Evolutionary conservation across 2,888 invertebrate species (phyloP).

Genomic region (Dynastes grantii): DNA sequence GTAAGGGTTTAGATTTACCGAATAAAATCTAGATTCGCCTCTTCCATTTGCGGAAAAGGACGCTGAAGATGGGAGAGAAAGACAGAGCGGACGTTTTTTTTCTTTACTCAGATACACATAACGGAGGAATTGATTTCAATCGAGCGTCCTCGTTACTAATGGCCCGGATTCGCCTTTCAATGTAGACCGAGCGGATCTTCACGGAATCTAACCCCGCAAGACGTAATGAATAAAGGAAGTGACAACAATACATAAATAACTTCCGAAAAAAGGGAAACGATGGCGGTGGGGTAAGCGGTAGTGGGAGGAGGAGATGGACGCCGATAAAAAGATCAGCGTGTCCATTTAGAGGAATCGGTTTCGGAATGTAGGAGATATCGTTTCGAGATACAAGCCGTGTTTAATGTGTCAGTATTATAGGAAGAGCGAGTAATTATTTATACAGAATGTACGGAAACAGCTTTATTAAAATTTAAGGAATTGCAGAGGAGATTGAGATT

Average conservation of each 20-base stretch:
- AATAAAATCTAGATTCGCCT: slow-evolving; percentile 49
- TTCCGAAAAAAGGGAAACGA: slow-evolving; percentile 1
- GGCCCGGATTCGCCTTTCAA: slow-evolving; percentile 55
- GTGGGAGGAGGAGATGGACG: not conserved
- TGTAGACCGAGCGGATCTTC: slow-evolving; percentile 35
- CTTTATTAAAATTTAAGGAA: too few relatives aligned
- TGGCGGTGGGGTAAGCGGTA: not conserved
- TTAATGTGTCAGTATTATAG: too few relatives aligned
- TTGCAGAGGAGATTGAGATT: too few relatives aligned
- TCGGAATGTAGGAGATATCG: slow-evolving; percentile 21
- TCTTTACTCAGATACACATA: slow-evolving; percentile 47
- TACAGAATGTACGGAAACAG: too few relatives aligned
- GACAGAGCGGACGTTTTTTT: slow-evolving; percentile 30
- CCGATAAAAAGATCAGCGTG: slow-evolving; percentile 27
- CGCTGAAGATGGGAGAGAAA: slow-evolving; percentile 5
- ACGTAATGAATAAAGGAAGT: slow-evolving; percentile 51
- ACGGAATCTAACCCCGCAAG: slow-evolving; percentile 34
- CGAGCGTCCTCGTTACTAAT: slow-evolving; percentile 57
- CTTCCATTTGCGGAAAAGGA: slow-evolving; percentile 32
- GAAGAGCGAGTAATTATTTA: too few relatives aligned
- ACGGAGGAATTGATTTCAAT: slow-evolving; percentile 55
- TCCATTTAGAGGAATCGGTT: slow-evolving; percentile 31
- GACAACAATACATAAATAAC: slow-evolving; percentile 52
- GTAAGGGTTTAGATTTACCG: slow-evolving; percentile 32
- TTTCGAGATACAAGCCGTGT: not conserved